These are phyloP conservation scores for Esox niger DNA, from an alignment of 2,113 vertebrate genomes.

Conservation along the genomic window DNA sequence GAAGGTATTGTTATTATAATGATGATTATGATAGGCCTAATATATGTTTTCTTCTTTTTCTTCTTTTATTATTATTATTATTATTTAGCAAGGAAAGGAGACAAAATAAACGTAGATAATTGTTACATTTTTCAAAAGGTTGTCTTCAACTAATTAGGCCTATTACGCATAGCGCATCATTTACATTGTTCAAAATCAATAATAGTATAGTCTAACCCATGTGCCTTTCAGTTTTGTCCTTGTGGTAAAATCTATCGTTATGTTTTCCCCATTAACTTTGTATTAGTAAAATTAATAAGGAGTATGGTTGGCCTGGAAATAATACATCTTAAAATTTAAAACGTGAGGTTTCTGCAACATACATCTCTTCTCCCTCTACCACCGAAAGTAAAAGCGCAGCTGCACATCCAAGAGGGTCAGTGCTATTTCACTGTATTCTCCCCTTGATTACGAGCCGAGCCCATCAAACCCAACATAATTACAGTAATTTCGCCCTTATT, in stretches of 20 bases:
- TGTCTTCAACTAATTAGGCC: background rate
- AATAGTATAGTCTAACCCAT: too few species aligned
- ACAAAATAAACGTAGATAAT: background rate
- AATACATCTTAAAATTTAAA: conserved; percentile 32
- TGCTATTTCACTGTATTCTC: conserved; percentile 99
- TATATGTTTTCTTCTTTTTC: background rate
- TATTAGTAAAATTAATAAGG: background rate
- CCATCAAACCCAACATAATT: conserved; percentile 99
- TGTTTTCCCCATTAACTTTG: background rate
- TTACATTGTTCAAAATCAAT: background rate
- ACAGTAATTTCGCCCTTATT: conserved; percentile 99
- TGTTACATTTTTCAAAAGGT: background rate
- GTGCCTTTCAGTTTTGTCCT: too few species aligned
- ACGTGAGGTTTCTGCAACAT: conserved; percentile 11
- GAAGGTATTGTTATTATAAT: background rate
- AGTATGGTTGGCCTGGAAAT: conserved; percentile 27
- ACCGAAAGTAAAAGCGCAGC: conserved; percentile 91
- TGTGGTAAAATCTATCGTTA: too few species aligned
- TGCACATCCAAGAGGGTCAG: conserved; percentile 99
- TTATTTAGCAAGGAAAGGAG: background rate
- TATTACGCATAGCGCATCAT: background rate
- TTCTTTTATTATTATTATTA: background rate
- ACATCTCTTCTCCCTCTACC: conserved; percentile 62
- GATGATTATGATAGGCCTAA: background rate
- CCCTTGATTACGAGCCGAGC: conserved; percentile 99